A percentile compares a stretch with the other conserved stretches of the same genome.
These are phyloP conservation scores for Microctonus aethiopoides DNA, from an alignment of 2,888 invertebrate species.

Conservation along the genomic window DNA sequence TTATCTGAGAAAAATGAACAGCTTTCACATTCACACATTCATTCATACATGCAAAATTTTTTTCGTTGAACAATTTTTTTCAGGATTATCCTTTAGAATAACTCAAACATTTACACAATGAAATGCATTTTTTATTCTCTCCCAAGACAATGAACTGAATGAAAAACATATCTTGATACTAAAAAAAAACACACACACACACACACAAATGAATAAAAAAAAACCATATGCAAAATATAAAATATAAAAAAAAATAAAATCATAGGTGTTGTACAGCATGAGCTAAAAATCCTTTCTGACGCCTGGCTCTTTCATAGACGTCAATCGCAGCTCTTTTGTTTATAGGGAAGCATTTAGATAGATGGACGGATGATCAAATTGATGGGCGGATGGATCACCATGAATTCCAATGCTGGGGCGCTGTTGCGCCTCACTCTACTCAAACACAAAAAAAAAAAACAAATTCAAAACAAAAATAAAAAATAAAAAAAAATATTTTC, in stretches of 20 bases:
- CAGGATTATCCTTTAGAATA: neutral
- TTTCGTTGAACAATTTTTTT: neutral
- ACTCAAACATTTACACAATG: neutral
- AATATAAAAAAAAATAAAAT: neutral
- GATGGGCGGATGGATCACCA: constrained; percentile 1
- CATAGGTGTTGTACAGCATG: neutral
- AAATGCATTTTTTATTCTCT: neutral
- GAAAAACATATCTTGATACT: neutral
- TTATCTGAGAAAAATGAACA: neutral
- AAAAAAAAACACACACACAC: neutral
- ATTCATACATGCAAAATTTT: no score
- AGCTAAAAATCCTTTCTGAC: neutral
- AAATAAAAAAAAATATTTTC: neutral
- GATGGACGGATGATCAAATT: neutral
- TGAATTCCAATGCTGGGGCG: neutral
- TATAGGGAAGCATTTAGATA: neutral
- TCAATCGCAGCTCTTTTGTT: constrained; percentile 6
- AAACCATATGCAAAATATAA: neutral
- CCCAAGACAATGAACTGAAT: neutral
- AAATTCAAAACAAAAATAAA: neutral
- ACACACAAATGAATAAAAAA: neutral
- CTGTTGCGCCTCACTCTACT: neutral
- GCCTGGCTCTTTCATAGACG: neutral
- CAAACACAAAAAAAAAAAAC: neutral
- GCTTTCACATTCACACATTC: neutral